Percentiles rank a stretch among this genome's conserved stretches.
Conservation (phyloP, 2,888 invertebrate species). For the Stenolophus ochropezus region DNA sequence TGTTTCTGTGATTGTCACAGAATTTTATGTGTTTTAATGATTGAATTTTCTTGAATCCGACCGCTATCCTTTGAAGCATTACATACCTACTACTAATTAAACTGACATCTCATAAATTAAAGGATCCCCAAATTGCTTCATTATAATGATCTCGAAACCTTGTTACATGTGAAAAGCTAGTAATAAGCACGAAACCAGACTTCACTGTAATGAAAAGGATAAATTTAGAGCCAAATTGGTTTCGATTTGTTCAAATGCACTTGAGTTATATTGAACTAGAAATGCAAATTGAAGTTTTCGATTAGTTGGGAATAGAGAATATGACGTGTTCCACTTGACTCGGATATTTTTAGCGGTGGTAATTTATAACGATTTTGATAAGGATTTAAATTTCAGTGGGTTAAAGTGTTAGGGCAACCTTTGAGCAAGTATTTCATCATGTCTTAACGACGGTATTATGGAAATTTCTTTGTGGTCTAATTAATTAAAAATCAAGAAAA, state of each 20-base stretch:
- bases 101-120: background rate
- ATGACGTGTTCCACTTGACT: background rate
- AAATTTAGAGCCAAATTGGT: conserved; percentile 31
- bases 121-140: background rate
- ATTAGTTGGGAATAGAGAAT: background rate
- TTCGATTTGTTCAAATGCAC: conserved; percentile 25
- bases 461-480: background rate
- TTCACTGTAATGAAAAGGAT: conserved; percentile 9
- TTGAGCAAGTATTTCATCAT: background rate
- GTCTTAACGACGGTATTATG: background rate
- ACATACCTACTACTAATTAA: background rate
- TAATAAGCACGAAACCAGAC: background rate
- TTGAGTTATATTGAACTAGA: conserved; percentile 24
- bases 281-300: conserved; percentile 27
- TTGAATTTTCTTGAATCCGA: background rate
- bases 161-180: background rate
- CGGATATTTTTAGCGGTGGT: background rate
- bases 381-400: background rate
- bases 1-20: no score
- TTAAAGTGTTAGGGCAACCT: background rate
- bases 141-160: background rate
- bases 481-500: background rate
- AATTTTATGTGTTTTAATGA: no score
- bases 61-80: background rate
- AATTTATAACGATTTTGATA: background rate